Base-by-base conservation (phyloP, 2,888 invertebrate genomes). In the Entomobrya multifasciata region DNA sequence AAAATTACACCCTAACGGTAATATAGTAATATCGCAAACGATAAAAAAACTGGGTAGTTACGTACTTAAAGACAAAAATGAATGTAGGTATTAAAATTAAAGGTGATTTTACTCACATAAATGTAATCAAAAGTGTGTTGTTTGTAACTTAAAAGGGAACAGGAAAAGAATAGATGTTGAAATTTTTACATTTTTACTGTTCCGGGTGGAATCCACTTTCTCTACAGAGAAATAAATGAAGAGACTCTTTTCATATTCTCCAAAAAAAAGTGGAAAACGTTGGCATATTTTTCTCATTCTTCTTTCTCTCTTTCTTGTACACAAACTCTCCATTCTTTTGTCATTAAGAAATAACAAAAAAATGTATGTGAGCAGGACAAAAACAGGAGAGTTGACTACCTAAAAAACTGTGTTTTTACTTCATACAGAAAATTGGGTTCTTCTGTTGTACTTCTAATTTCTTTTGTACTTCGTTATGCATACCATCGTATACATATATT, bases 41-140 rank as follows among this genome's bases (percentile, higher is more conserved):
- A 67, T 47, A 47, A 44, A 67, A 36, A 36, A 4, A 36, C 8
- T 8, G 36, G 4, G 8, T 36, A 36, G 36, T 6, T 36, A 36
- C 36, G 36, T 36, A 36, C n/a, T n/a, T n/a, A n/a, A n/a, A n/a
- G n/a, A 36, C 36, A 36, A n/a, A 47, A 41, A 44, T 36, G 8
- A 36, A 36, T 36, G 36, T 36, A 36, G 47, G 41, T 47, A 67
- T 67, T 67, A 67, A 67, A 44, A 67, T 67, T 67, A 67, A 67
- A 67, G 67, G 67, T 44, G 44, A 67, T 67, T 67, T 67, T 67
- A 0, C 44, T 13, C 44, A 6, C 44, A 44, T 67, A 67, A 67
- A 67, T 67, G 67, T 67, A 67, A 67, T 67, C 67, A 67, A 44
- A 67, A 67, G 41, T 15, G 20, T 47, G 67, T n/a, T 44, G 44